A percentile compares a stretch with the other conserved stretches of the same genome.
Evolutionary conservation across 2,113 vertebrate species (phyloP).

Genomic region (Plecturocebus donacophilus): DNA sequence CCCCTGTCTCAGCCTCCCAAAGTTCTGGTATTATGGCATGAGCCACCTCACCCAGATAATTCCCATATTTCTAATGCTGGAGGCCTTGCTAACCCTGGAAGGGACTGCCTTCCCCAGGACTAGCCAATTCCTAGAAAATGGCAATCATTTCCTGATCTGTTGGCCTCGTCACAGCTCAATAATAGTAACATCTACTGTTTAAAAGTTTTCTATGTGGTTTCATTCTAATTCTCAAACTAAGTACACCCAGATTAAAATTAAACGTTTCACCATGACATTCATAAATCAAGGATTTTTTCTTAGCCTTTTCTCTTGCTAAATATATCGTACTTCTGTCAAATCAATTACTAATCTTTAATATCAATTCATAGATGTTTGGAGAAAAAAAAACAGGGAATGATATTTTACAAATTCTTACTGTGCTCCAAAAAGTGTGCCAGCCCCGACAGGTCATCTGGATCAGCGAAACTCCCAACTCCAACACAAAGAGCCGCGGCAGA

Average conservation of each 20-base stretch:
- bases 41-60: too few relatives aligned
- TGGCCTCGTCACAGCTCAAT: background rate
- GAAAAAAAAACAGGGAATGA: conserved; percentile 35
- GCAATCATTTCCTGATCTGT: background rate
- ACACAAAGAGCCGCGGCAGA: conserved; percentile 97
- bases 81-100: background rate
- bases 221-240: conserved; percentile 25
- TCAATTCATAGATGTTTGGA: conserved; percentile 43
- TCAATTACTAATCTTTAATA: conserved; percentile 25
- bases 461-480: conserved; percentile 96
- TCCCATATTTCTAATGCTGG: conserved; percentile 8
- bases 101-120: background rate
- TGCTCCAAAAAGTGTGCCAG: conserved; percentile 99
- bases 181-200: conserved; percentile 33
- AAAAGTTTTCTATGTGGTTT: conserved; percentile 32
- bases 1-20: too few relatives aligned
- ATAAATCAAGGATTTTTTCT: conserved; percentile 10
- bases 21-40: too few relatives aligned
- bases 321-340: conserved; percentile 7
- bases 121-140: background rate
- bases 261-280: background rate
- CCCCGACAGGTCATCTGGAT: conserved; percentile 96
- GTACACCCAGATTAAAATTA: conserved; percentile 21
- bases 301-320: conserved; percentile 45
- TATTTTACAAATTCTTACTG: conserved; percentile 89